Conservation (phyloP, 2,888 invertebrate species). For the Desoria tigrina region DNA sequence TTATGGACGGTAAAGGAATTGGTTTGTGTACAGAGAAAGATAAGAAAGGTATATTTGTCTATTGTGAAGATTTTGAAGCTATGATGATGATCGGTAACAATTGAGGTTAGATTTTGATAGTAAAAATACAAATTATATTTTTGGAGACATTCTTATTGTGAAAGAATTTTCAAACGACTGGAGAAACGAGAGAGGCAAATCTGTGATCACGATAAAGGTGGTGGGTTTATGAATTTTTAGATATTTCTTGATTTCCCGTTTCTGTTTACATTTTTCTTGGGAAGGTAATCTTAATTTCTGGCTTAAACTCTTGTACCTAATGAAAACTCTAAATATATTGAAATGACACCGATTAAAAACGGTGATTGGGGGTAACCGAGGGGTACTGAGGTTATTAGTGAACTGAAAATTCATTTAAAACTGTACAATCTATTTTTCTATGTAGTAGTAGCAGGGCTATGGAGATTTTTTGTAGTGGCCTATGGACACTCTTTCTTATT, state of each 20-base stretch:
- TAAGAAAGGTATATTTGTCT: conserved; percentile 16
- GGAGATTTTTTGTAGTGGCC: conserved; percentile 7
- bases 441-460: conserved; percentile 14
- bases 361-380: conserved; percentile 12
- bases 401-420: conserved; percentile 20
- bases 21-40: conserved; percentile 7
- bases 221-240: conserved; percentile 31
- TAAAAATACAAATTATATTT: conserved; percentile 19
- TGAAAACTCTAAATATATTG: neutral
- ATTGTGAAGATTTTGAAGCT: neutral
- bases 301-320: conserved; percentile 21
- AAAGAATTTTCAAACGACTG: conserved; percentile 17
- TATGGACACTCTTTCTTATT: conserved; percentile 6
- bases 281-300: conserved; percentile 18
- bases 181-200: conserved; percentile 42
- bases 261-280: conserved; percentile 7
- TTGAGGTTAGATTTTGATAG: conserved; percentile 21
- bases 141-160: conserved; percentile 21
- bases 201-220: conserved; percentile 49
- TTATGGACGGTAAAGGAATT: conserved; percentile 8
- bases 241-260: conserved; percentile 19
- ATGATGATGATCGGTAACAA: neutral
- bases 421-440: conserved; percentile 26
- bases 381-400: conserved; percentile 20
- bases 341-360: neutral